phyloP scores from a whole-genome alignment of 2,797 vertebrate species.

The Ceryle rudis region DNA sequence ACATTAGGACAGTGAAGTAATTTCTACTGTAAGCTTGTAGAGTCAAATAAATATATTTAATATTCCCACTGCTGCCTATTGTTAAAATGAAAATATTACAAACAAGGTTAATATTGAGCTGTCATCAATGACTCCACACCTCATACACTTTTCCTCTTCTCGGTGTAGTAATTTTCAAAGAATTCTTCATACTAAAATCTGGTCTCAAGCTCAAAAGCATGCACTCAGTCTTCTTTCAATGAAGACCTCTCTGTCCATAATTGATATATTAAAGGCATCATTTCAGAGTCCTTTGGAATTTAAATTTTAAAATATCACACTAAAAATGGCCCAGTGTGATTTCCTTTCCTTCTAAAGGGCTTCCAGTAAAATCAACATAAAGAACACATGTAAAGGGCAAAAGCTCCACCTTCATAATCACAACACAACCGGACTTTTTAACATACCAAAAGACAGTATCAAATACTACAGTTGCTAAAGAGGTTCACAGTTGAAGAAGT shows the following conservation, averaged over 20 bases:
- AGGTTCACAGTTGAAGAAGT: not conserved
- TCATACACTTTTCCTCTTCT: not conserved
- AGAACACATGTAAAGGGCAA: not conserved
- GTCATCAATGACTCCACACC: not conserved
- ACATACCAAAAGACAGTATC: not conserved
- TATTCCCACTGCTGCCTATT: not conserved
- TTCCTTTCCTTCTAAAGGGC: not conserved
- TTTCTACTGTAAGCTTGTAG: not conserved
- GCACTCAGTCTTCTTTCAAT: not conserved
- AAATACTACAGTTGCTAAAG: not conserved
- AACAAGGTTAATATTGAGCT: not conserved
- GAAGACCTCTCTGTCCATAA: not conserved
- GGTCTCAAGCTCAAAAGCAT: not conserved
- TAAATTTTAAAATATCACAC: not conserved
- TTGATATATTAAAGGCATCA: not conserved
- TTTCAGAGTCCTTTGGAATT: not conserved
- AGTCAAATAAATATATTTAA: not conserved
- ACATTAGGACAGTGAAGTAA: not conserved
- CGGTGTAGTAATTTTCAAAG: not conserved
- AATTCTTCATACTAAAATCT: not conserved
- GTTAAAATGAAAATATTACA: not conserved
- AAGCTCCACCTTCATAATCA: not conserved
- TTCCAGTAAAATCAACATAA: not conserved
- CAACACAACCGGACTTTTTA: not conserved
- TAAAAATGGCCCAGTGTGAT: not conserved